Conservation (phyloP, 2,113 vertebrate genomes). For the Elgaria multicarinata region DNA sequence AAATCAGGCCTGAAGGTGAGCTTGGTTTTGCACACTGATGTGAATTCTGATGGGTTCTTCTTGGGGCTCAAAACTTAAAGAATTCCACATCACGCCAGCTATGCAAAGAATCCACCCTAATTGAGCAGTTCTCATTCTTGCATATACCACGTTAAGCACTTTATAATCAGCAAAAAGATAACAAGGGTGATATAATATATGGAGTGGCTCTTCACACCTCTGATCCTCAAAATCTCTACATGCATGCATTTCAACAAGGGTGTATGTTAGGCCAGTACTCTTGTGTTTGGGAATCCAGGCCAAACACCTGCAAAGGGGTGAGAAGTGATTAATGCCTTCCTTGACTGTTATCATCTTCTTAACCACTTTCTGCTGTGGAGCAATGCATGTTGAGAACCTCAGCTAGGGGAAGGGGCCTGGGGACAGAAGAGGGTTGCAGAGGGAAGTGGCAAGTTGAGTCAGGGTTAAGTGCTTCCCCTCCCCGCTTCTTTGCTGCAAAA, state of each 20-base stretch:
- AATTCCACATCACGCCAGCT: background rate
- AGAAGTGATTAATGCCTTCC: too few species aligned
- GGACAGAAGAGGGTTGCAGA: too few species aligned
- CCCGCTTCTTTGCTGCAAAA: too few species aligned
- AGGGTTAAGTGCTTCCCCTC: too few species aligned
- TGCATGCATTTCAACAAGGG: background rate
- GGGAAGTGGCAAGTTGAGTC: too few species aligned
- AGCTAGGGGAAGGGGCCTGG: too few species aligned
- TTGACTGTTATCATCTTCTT: too few species aligned
- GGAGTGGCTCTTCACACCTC: background rate
- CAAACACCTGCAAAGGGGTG: too few species aligned
- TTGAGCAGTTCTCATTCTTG: background rate
- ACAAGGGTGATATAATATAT: background rate
- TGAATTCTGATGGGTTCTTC: background rate
- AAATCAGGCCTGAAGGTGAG: background rate
- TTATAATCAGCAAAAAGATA: background rate
- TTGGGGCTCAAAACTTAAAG: background rate
- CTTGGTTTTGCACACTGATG: background rate
- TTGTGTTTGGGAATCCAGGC: too few species aligned
- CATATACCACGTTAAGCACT: background rate
- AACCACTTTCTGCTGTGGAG: too few species aligned
- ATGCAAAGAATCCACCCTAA: background rate
- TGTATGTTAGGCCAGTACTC: too few species aligned
- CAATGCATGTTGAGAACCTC: too few species aligned
- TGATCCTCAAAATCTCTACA: background rate